A percentile compares a stretch with the other conserved stretches of the same genome.
phyloP scores from a whole-genome alignment of 2,888 invertebrate species.

The Drosophila antonietae region DNA sequence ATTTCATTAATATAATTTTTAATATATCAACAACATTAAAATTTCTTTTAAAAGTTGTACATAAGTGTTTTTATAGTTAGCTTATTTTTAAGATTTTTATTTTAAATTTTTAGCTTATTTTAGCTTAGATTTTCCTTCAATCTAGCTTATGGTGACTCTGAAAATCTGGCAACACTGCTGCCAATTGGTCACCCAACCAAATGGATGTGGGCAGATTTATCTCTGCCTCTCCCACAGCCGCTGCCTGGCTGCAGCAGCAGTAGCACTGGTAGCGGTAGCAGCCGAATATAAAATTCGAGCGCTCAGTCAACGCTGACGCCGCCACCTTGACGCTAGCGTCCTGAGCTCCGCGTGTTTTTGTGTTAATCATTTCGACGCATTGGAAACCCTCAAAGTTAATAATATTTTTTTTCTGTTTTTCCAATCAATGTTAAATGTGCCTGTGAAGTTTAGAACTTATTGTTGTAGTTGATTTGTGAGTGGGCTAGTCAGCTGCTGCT shows the following conservation, averaged over 20 bases:
- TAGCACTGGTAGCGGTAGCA: conserved; percentile 23
- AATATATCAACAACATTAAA: no score
- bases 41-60: no score
- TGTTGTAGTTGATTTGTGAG: conserved; percentile 17
- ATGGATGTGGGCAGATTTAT: background rate
- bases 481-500: conserved; percentile 18
- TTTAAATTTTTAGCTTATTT: no score
- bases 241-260: conserved; percentile 24
- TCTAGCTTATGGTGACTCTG: no score
- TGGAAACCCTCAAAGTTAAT: conserved; percentile 8
- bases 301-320: conserved; percentile 50
- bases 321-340: conserved; percentile 53
- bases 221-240: background rate
- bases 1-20: no score
- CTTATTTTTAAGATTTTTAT: no score
- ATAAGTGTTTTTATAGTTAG: no score
- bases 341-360: conserved; percentile 40
- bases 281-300: conserved; percentile 34
- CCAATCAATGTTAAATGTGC: conserved; percentile 28
- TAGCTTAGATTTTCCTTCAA: no score
- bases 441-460: conserved; percentile 17
- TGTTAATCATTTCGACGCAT: conserved; percentile 23
- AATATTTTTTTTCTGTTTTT: background rate
- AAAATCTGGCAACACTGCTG: no score
- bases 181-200: conserved; percentile 16